phyloP scores from a whole-genome alignment of 2,113 vertebrate genomes.

The Echinops telfairi region DNA sequence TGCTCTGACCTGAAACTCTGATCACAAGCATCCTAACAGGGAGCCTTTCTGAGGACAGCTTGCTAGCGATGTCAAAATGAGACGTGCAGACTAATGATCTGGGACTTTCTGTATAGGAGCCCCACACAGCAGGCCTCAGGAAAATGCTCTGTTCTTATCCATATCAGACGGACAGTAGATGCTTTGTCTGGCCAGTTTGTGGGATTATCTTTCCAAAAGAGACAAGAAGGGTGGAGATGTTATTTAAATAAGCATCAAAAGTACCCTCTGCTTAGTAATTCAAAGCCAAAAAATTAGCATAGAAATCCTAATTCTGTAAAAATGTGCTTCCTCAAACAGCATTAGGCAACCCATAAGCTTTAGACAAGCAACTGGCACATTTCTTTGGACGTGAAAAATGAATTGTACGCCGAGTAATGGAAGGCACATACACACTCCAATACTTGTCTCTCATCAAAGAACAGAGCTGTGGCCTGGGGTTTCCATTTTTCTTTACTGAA shows the following conservation, averaged over 20 bases:
- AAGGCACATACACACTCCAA: background rate
- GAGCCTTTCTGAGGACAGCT: constrained; percentile 69
- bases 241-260: constrained; percentile 59
- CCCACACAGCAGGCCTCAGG: background rate
- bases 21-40: constrained; percentile 49
- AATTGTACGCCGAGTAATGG: background rate
- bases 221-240: constrained; percentile 33
- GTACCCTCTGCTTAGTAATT: constrained; percentile 16
- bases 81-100: constrained; percentile 32
- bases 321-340: constrained; percentile 6
- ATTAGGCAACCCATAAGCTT: constrained; percentile 21
- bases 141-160: background rate
- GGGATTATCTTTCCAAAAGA: constrained; percentile 59
- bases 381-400: background rate
- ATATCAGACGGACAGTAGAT: background rate
- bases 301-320: constrained; percentile 44
- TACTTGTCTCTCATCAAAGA: constrained; percentile 35
- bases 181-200: constrained; percentile 15
- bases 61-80: constrained; percentile 8
- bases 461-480: constrained; percentile 9
- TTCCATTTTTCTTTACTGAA: constrained; percentile 23
- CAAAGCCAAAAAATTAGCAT: constrained; percentile 55
- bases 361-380: constrained; percentile 8
- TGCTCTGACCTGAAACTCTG: constrained; percentile 15
- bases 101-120: background rate